Conservation (phyloP, 2,113 vertebrate species). For the Smithornis capensis region DNA sequence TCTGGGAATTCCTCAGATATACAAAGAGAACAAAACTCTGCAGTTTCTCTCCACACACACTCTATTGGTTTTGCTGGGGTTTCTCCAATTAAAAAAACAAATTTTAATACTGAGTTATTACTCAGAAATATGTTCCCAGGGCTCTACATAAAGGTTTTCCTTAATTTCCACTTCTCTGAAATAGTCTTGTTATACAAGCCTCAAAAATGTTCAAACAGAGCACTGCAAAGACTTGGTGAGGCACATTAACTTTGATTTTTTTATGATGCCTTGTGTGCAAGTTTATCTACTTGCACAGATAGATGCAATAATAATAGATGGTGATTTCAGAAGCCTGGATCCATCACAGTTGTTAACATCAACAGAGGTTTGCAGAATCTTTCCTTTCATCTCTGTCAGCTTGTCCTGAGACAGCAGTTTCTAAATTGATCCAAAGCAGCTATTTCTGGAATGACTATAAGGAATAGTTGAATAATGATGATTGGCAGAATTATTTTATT, state of each 20-base stretch:
- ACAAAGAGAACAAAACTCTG: not conserved
- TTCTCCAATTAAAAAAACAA: not conserved
- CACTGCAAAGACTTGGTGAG: not conserved
- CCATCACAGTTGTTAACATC: not conserved
- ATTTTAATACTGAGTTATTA: not conserved
- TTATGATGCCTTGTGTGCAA: not conserved
- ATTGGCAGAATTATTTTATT: not conserved
- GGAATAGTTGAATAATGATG: not conserved
- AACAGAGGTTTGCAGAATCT: not conserved
- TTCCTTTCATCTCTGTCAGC: conserved; percentile 3
- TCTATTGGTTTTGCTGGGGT: not conserved
- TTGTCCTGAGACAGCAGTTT: not conserved
- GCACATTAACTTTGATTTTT: not conserved
- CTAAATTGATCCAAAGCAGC: not conserved
- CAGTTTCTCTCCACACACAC: not conserved
- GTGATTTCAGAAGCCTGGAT: not conserved
- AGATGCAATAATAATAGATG: no score
- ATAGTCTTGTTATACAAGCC: not conserved
- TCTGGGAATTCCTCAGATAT: not conserved
- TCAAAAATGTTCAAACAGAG: not conserved
- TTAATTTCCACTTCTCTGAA: not conserved
- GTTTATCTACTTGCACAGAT: no score
- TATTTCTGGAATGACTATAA: not conserved
- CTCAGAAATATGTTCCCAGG: not conserved
- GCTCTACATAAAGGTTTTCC: not conserved